phyloP scores from a whole-genome alignment of 2,888 invertebrate species.

The Drosophila ustulata region DNA sequence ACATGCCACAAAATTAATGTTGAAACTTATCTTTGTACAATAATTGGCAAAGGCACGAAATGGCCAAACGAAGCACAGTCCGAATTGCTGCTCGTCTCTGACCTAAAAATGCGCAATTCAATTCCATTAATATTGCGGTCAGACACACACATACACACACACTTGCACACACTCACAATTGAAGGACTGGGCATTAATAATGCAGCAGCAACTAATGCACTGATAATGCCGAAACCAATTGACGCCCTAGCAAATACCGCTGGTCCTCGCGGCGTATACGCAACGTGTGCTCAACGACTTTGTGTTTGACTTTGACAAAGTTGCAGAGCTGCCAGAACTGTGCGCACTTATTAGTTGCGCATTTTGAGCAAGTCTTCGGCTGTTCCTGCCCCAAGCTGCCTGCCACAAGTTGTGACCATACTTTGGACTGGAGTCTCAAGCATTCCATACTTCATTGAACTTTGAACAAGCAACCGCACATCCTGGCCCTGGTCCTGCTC shows the following conservation, averaged over 20 bases:
- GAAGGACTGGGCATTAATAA: constrained; percentile 66
- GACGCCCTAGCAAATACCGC: constrained; percentile 35
- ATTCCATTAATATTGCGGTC: constrained; percentile 49
- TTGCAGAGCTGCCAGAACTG: constrained; percentile 48
- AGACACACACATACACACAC: neutral
- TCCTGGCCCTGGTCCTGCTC: constrained; percentile 15
- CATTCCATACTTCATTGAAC: constrained; percentile 70
- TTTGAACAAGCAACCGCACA: constrained; percentile 55
- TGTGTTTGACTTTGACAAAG: constrained; percentile 75
- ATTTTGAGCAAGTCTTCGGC: constrained; percentile 38
- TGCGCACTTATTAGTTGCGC: constrained; percentile 61
- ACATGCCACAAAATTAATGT: constrained; percentile 40
- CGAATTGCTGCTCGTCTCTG: constrained; percentile 18
- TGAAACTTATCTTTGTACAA: constrained; percentile 45
- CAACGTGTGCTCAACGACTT: constrained; percentile 41
- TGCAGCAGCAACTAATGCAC: constrained; percentile 70
- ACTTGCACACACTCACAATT: constrained; percentile 36
- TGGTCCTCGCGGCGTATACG: constrained; percentile 24
- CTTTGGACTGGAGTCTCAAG: constrained; percentile 36
- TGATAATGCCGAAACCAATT: constrained; percentile 62
- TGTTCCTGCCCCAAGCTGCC: neutral
- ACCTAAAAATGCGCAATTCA: constrained; percentile 30
- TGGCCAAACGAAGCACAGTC: constrained; percentile 15
- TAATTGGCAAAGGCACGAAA: constrained; percentile 56
- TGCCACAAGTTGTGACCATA: constrained; percentile 48